Base-by-base conservation (phyloP, 2,797 vertebrate genomes). In the Anas flavirostris region DNA sequence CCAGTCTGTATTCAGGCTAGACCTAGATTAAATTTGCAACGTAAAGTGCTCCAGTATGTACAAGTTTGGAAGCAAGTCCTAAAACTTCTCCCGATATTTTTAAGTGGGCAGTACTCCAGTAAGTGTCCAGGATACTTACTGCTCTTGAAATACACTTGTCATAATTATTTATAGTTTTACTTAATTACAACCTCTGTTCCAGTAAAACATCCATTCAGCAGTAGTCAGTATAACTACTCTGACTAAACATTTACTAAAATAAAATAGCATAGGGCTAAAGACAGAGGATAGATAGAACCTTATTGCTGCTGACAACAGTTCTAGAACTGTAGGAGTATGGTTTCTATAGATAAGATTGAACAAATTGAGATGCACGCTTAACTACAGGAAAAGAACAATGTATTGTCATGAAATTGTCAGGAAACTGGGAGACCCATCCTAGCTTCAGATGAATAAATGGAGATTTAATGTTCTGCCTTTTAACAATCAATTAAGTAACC, bases 201-300 rank as follows among this genome's bases (percentile, higher is more conserved):
- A 58, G 55, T 37, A 79, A 86, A 93, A 58, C 37, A 87, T 44
- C n/a, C 9, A 86, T 70, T 92, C 82, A 83, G 53, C 91, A 87
- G 31, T 44, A 73, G 26, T 64, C 35, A 8, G 3, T n/a, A 26
- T 48, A 95, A 44, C 15, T 67, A 79, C 79, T 84, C 4, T 10
- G 68, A 52, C 43, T 11, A 62, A 88, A 74, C 9, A 86, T 50
- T 48, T 53, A 39, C 26, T 82, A 33, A 82, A 82, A 76, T 58
- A 39, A 85, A 92, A 33, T 4, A 56, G 21, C 28, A 52, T 8
- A 58, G 15, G 22, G 44, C 31, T 64, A 74, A 64, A 93, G 3
- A 10, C 21, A 88, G 14, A 56, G 72, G 50, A 58, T 64, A 9
- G 3, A 53, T 50, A 23, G 76, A 85, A 67, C 3, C 5, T 69